Conservation (phyloP, 2,113 vertebrate genomes). For the Lophochroa leadbeateri region DNA sequence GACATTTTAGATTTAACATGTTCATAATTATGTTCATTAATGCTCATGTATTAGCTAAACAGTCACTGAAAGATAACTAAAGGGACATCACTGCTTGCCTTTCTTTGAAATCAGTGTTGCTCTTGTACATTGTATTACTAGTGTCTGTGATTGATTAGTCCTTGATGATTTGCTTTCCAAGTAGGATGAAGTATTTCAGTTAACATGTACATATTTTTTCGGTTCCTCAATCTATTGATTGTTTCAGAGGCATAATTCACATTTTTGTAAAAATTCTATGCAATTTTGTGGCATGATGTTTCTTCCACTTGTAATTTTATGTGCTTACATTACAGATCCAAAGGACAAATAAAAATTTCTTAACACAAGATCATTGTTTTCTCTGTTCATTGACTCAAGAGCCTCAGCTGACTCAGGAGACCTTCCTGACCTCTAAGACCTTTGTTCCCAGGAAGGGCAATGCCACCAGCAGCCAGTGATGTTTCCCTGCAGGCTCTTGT, state of each 20-base stretch:
- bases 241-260: constrained; percentile 82
- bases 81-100: constrained; percentile 84
- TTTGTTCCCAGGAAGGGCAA: neutral
- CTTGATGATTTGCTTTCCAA: constrained; percentile 77
- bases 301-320: constrained; percentile 87
- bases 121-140: constrained; percentile 82
- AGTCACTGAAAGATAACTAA: constrained; percentile 78
- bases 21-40: constrained; percentile 81
- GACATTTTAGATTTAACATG: constrained; percentile 75
- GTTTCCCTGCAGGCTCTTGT: neutral
- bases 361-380: constrained; percentile 66
- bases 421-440: neutral
- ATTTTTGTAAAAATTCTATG: constrained; percentile 89
- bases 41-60: constrained; percentile 77
- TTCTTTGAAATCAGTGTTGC: constrained; percentile 87
- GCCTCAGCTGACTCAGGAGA: neutral
- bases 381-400: neutral
- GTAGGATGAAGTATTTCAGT: constrained; percentile 71
- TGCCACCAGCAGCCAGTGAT: neutral
- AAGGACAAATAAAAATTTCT: constrained; percentile 86
- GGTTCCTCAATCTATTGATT: constrained; percentile 73
- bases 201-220: constrained; percentile 81
- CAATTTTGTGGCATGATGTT: constrained; percentile 92
- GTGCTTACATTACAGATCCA: constrained; percentile 86
- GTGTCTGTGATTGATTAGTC: constrained; percentile 80